A percentile compares a stretch with the other conserved stretches of the same genome.
Evolutionary conservation across 2,888 invertebrate species (phyloP).

Genomic region (Apotomis capreana): DNA sequence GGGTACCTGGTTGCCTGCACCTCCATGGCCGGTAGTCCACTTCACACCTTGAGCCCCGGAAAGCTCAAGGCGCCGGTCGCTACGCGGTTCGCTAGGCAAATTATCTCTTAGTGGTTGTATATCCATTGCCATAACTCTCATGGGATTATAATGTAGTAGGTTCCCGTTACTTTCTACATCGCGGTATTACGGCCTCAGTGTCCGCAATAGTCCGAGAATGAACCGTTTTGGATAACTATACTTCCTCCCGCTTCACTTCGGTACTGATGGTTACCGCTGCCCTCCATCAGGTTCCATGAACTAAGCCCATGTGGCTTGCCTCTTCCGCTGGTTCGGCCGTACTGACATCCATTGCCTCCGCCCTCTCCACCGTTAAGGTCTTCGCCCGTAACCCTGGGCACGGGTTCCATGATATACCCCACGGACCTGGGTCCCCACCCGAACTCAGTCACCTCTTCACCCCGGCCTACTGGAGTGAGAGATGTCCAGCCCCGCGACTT

Average conservation of each 20-base stretch:
- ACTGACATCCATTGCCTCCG: conserved; percentile 20
- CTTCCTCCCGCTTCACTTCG: conserved; percentile 12
- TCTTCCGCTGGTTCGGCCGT: conserved; percentile 31
- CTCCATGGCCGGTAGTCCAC: conserved; percentile 23
- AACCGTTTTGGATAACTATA: no score
- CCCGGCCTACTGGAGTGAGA: no score
- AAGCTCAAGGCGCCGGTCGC: conserved; percentile 23
- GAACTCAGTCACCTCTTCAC: no score
- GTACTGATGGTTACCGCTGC: conserved; percentile 18
- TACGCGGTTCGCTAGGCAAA: conserved; percentile 14
- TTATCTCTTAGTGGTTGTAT: not conserved
- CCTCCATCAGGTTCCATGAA: conserved; percentile 37
- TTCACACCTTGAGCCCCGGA: conserved; percentile 21
- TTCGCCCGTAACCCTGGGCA: no score
- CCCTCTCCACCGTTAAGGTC: conserved; percentile 33
- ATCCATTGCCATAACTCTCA: not conserved
- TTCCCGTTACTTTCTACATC: not conserved
- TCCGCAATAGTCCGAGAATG: no score
- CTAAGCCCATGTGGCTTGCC: conserved; percentile 33
- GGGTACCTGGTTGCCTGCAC: conserved; percentile 42
- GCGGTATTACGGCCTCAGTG: not conserved
- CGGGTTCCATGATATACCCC: conserved; percentile 26
- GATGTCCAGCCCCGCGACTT: no score
- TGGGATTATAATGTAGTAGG: no score
- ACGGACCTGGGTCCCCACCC: no score